Evolutionary conservation across 2,888 invertebrate genomes (phyloP).

Genomic region (Pristionchus arcanus): DNA sequence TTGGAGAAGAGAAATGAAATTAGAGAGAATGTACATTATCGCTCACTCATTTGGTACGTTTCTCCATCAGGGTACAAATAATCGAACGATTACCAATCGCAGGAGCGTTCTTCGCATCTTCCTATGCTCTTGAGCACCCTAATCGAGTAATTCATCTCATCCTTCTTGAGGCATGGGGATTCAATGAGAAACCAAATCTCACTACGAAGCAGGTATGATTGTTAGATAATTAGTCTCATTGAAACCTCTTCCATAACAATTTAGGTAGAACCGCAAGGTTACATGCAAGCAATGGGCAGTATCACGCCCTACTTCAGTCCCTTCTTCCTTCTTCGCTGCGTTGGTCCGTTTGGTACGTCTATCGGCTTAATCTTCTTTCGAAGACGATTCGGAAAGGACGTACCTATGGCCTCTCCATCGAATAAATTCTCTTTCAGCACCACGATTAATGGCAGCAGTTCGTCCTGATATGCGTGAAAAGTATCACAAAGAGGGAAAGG

Average conservation of each 20-base stretch:
- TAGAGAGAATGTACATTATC: slow-evolving; percentile 90
- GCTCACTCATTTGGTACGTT: slow-evolving; percentile 84
- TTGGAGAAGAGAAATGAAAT: slow-evolving; percentile 92
- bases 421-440: background rate
- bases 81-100: background rate
- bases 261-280: slow-evolving; percentile 83
- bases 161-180: slow-evolving; percentile 92
- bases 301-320: slow-evolving; percentile 92
- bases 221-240: background rate
- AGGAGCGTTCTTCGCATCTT: slow-evolving; percentile 90
- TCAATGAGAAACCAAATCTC: slow-evolving; percentile 81
- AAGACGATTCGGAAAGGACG: too few relatives aligned
- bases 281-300: slow-evolving; percentile 89
- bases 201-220: slow-evolving; percentile 82
- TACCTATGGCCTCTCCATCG: too few relatives aligned
- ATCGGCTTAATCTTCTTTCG: too few relatives aligned
- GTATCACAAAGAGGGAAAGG: slow-evolving; percentile 83
- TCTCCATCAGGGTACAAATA: background rate
- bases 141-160: slow-evolving; percentile 92
- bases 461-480: slow-evolving; percentile 84
- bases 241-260: background rate
- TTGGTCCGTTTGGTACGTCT: slow-evolving; percentile 87
- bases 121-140: slow-evolving; percentile 91
- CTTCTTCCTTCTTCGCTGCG: slow-evolving; percentile 90
- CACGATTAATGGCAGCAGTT: background rate